Evolutionary conservation across 2,888 invertebrate genomes (phyloP), one percentile per base, ranked within the genome.

Genomic region (Lycocerus yunnanus): DNA sequence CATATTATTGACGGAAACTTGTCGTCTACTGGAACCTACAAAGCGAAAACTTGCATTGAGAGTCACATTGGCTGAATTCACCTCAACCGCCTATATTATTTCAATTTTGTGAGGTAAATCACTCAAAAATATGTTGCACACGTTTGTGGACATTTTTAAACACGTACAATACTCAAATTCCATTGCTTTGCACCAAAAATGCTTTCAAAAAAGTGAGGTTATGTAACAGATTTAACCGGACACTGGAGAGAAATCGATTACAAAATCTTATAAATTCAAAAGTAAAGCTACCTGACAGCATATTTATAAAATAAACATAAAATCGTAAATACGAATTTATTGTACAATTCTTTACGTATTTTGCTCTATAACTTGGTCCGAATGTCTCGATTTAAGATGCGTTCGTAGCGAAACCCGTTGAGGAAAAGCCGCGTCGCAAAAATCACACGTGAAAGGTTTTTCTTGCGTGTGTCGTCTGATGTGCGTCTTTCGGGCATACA

Each of bases 361-460:
- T 43, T 43, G 43, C 6, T 43, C 43, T n/a, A 43, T n/a, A 43
- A 43, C 16, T 15, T 60, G 13, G 16, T 60, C 60, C 1, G 59
- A 16, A 70, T 77, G 77, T 69, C 75, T 74, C 3, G 74, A 75
- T 60, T 73, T 71, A 1, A 77, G 20, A 27, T 77, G 77, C 2
- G 77, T 72, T 15, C 16, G 58, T 11, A 77, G 68, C 1, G 77
- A 77, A 58, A 77, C 72, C 63, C 71, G 72, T 27, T 77, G 77
- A 1, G 69, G 70, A 75, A 77, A 77, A 11, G 72, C 74, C 58
- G 58, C 65, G 2, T 69, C 58, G 43, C 77, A 77, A 58, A 59
- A 72, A 27, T 72, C 69, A 65, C 77, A 77, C 58, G 58, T 70
- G 15, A 68, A 77, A 1, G 77, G 77, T 65, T 63, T 77, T 68